Base-by-base conservation (phyloP, 2,797 vertebrate genomes). In the Acipenser transmontanus region DNA sequence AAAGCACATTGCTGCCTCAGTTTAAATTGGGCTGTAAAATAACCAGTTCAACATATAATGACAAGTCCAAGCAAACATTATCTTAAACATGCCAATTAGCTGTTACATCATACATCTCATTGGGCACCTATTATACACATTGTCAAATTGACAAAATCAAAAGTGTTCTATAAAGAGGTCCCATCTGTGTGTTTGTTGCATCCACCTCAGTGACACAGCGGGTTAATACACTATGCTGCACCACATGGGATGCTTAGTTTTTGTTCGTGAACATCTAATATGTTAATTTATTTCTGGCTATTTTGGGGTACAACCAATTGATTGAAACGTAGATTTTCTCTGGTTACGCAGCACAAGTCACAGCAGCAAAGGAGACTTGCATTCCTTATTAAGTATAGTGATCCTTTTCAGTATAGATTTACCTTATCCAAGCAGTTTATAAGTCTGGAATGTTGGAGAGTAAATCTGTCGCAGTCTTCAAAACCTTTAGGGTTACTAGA, bases 71-170 rank as follows among this genome's bases (percentile, higher is more conserved):
- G 81, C 76, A 77, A 80, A 77, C 73, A 72, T 80, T 76, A 80
- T 76, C 80, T 73, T 78, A 72, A 81, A 82, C 85, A 81, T 87
- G 88, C 87, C 86, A 87, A 87, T 88, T 83, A 87, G 74, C 74
- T 50, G 1, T 66, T 61, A 50, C 73, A 57, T 67, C 62, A 72
- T 66, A 72, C 57, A 66, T 67, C 63, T 66, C 60, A 9, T 62
- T 17, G 11, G 8, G 49, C 47, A 50, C 60, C 66, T 51, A 7
- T 62, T 50, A 49, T 49, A 9, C 52, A 60, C 57, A 67, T 8
- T 62, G n/a, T 66, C 34, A 48, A 48, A 47, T 49, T 54, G 54
- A 57, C 34, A 49, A 13, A 49, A 48, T 12, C 1, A 17, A 17
- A 17, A 17, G 17, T 17, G 17, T 17, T 17, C 17, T 17, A 17